phyloP scores from a whole-genome alignment of 2,797 vertebrate species.

The Siniperca undulata region DNA sequence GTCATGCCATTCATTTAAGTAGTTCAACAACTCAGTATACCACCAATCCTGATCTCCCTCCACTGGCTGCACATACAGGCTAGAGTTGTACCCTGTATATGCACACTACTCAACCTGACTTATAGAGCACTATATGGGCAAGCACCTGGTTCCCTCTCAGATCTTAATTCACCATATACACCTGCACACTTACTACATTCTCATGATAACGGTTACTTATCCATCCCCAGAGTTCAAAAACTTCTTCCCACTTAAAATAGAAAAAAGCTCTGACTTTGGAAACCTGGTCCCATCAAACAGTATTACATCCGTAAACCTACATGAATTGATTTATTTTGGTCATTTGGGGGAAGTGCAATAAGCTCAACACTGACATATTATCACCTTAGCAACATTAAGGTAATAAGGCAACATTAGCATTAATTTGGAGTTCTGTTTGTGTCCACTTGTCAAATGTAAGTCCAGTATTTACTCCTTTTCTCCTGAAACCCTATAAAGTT shows the following conservation, averaged over 20 bases:
- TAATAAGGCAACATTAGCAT: no score
- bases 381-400: background rate
- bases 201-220: background rate
- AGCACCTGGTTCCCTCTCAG: background rate
- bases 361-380: background rate
- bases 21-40: background rate
- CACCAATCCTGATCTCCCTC: no score
- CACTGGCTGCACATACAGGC: no score
- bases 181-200: background rate
- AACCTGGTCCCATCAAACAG: background rate
- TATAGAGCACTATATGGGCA: background rate
- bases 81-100: no score
- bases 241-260: background rate
- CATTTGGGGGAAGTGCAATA: background rate
- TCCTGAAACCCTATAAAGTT: no score
- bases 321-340: background rate
- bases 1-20: background rate
- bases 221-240: background rate
- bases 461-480: background rate
- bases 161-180: background rate
- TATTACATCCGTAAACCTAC: background rate
- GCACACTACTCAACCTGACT: no score
- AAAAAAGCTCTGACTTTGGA: background rate
- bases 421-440: background rate
- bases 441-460: background rate